phyloP scores from a whole-genome alignment of 2,113 vertebrate species.

The Campylomormyrus tamandua region DNA sequence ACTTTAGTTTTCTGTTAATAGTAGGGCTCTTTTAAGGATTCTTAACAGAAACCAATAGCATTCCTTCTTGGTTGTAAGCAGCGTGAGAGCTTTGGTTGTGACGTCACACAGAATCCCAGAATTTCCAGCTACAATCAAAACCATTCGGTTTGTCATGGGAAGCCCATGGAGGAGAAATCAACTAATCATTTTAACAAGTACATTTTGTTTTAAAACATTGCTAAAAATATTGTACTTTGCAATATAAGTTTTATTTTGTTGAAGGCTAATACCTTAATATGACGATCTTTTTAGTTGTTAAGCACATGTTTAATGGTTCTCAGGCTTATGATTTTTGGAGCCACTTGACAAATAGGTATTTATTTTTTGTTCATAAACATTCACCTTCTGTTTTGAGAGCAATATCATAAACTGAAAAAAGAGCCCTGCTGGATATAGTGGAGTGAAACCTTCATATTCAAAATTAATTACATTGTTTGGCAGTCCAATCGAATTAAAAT shows the following conservation, averaged over 20 bases:
- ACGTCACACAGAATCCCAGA: not conserved
- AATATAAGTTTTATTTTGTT: not conserved
- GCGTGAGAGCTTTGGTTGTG: not conserved
- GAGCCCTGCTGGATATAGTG: not conserved
- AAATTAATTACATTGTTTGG: not conserved
- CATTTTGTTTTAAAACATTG: not conserved
- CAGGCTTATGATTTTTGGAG: not conserved
- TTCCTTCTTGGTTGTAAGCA: not conserved
- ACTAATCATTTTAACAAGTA: not conserved
- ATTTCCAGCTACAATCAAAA: not conserved
- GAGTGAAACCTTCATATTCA: not conserved
- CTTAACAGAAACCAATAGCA: not conserved
- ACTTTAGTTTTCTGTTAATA: not conserved
- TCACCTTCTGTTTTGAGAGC: not conserved
- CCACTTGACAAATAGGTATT: not conserved
- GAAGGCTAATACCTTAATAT: not conserved
- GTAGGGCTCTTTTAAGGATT: not conserved
- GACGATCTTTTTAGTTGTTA: not conserved
- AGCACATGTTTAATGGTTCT: not conserved
- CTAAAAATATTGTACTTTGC: not conserved
- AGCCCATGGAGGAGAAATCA: not conserved
- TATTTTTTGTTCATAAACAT: not conserved
- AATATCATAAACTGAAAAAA: not conserved
- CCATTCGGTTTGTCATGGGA: not conserved
- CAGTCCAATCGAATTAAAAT: not conserved